Evolutionary conservation across 1,140 invertebrate species (phyloP), one percentile per base, ranked within the genome.

Genomic region (Odontomachus brunneus): DNA sequence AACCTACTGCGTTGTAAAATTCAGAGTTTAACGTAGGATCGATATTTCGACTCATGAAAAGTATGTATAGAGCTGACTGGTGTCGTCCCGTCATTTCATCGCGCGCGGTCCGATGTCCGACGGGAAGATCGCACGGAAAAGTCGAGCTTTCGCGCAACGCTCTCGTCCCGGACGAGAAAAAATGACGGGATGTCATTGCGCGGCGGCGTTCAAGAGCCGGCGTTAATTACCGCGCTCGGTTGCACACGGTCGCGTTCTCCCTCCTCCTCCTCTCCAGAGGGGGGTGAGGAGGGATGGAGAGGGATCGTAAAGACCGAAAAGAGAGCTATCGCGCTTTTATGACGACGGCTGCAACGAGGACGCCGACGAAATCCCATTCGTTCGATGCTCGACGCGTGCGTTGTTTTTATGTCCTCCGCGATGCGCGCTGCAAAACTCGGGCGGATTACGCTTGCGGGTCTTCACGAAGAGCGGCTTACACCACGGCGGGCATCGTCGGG

Each of bases 401-500:
- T 73, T 63, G 44, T 65, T 71, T 82, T 82, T 67, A 82, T 57
- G 78, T 51, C 48, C 33, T 3, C 26, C 51, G 33, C 65, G 19
- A 22, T 22, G 59, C 59, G 49, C 29, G 29, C 15, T 82, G 69
- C 62, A 53, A 59, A 71, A 49, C 48, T 55, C 75, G 19, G 49
- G 51, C 29, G 73, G 76, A 82, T 82, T 84, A 82, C 66, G 51
- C 80, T 49, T 82, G 63, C 60, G 57, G 62, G 80, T 74, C 62
- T 74, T 82, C 62, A 55, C 76, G 66, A 11, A 44, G 71, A 89
- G 86, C 84, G 84, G 83, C 85, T 91, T 89, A 89, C 71, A 48
- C 67, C n/a, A n/a, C n/a, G n/a, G 9, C 38, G 9, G 55, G 74
- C 69, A 82, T 83, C 84, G 44, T 63, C 48, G 38, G 38, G 0